A percentile compares a stretch with the other conserved stretches of the same genome.
Evolutionary conservation across 53 echinoderm and acorn worm genomes (phyloP).

Genomic region (Glandiceps talaboti): DNA sequence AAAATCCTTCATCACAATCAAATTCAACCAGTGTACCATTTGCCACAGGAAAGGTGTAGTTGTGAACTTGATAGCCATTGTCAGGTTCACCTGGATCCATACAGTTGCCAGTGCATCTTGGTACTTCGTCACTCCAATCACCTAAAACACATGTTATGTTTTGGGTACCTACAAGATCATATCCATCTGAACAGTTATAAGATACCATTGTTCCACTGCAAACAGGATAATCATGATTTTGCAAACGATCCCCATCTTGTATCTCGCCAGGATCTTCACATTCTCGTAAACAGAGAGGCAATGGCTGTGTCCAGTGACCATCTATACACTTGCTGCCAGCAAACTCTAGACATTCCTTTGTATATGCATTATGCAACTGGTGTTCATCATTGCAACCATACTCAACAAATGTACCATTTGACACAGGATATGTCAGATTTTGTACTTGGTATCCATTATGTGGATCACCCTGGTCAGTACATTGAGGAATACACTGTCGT

Average conservation of each 20-base stretch:
- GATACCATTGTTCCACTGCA: not conserved
- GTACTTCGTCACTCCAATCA: not conserved
- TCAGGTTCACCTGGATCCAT: not conserved
- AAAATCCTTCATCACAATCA: not conserved
- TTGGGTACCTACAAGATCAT: not conserved
- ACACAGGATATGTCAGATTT: not conserved
- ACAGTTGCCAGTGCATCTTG: not conserved
- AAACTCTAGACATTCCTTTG: not conserved
- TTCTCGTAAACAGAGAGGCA: not conserved
- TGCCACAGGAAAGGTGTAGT: not conserved
- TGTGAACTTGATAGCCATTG: not conserved
- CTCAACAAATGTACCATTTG: not conserved
- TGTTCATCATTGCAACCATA: not conserved
- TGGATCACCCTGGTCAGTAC: conserved; percentile 33
- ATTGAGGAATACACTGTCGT: conserved; percentile 45
- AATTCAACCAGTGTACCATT: not conserved
- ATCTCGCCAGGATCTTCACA: not conserved
- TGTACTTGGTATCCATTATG: conserved; percentile 28
- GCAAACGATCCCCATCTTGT: not conserved
- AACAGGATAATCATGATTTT: not conserved
- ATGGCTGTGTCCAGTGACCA: not conserved
- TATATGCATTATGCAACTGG: not conserved
- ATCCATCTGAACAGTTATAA: not conserved
- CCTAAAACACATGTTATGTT: not conserved
- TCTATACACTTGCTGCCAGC: not conserved